phyloP scores from a whole-genome alignment of 2,797 vertebrate species.

The Numenius phaeopus region DNA sequence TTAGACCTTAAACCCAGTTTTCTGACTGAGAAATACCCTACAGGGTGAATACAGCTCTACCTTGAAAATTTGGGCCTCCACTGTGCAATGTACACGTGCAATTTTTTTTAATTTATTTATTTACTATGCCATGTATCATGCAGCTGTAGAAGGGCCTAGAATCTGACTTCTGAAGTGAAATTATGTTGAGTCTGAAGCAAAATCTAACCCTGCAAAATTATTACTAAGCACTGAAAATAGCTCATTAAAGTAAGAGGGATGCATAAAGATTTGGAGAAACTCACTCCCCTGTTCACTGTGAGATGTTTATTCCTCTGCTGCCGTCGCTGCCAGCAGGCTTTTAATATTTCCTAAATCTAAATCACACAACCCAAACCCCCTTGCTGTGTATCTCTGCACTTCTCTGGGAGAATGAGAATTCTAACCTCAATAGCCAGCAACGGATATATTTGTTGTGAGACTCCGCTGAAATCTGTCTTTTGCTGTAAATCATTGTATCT shows the following conservation, averaged over 20 bases:
- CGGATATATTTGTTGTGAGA: background rate
- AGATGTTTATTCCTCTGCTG: background rate
- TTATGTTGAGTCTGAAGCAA: background rate
- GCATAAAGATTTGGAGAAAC: background rate
- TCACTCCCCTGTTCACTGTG: background rate
- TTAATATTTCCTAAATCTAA: background rate
- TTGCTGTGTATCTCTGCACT: background rate
- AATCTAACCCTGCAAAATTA: background rate
- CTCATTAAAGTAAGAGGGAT: background rate
- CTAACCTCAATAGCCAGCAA: background rate
- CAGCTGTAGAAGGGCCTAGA: background rate
- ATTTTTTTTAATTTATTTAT: background rate
- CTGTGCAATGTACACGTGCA: background rate
- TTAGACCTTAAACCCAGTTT: background rate
- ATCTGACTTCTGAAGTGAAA: constrained; percentile 14
- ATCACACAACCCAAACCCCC: background rate
- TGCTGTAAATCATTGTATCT: background rate
- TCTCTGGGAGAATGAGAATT: background rate
- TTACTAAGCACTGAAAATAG: background rate
- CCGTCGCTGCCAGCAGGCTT: background rate
- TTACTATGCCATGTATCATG: background rate
- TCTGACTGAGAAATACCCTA: background rate
- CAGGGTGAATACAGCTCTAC: background rate
- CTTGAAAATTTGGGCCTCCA: background rate
- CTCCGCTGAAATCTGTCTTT: background rate